Evolutionary conservation across 30 jellyfish, hydroid and myxozoan genomes (phyloP), one percentile per base, ranked within the genome.

Genomic region (Aurelia aurita): DNA sequence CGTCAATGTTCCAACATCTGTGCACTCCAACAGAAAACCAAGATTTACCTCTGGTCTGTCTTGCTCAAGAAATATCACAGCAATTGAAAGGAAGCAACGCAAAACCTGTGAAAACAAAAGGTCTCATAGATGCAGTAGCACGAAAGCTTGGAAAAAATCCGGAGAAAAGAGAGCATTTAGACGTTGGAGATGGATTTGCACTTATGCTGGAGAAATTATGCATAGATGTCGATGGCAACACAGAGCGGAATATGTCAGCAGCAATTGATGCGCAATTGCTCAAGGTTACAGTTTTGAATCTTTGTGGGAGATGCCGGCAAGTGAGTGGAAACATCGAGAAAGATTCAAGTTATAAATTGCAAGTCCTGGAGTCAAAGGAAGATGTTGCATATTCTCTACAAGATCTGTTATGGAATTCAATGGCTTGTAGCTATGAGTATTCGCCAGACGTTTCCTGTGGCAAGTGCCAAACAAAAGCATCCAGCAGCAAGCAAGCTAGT

Each of bases 341-440:
- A 13, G 58, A n/a, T 8, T 66, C n/a, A 16, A 14, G 27, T 20
- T 32, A 21, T 5, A 18, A 8, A 26, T n/a, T 66, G 78, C 58
- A 8, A 66, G 58, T 32, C 20, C 54, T 66, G 12, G 20, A 18
- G 14, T 13, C 78, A 3, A 23, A 25, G n/a, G 32, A 43, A 12
- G 54, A 66, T 21, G 32, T 58, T 20, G n/a, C 78, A 9, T 66
- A 66, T 51, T 20, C 20, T 25, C 57, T 66, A 2, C 57, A 27
- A 21, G 78, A 25, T 51, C 58, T 66, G 15, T 32, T 66, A 21
- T 66, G 78, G 78, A 66, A 66, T 31, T 22, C 78, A 31, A 15
- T 31, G 57, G 78, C 78, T 9, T 66, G 54, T 66, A 13, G 57
- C 19, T 66, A 66, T 32, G 78, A 66, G 15, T 66, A 25, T 66